Evolutionary conservation across 2,888 invertebrate genomes (phyloP), one percentile per base, ranked within the genome.

Genomic region (Phortica magna): DNA sequence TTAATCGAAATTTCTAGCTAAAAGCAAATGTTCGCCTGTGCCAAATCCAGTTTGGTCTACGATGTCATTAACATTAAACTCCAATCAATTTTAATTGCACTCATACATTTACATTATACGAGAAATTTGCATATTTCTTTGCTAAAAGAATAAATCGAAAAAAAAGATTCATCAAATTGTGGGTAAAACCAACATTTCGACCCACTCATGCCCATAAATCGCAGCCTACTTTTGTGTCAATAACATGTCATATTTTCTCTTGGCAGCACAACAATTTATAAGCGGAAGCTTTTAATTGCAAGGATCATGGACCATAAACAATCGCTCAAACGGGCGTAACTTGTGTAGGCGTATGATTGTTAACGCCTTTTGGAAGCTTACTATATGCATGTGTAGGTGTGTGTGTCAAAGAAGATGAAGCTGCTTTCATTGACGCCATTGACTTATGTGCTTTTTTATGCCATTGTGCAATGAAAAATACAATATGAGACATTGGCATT

Each of bases 211-310:
- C 41, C 12, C 17, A 67, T 67, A 67, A 67, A 67, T 67, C 67
- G 14, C n/a, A 39, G n/a, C 67, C 42, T 67, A 67, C 67, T 42
- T 64, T 67, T n/a, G 12, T 42, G n/a, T 41, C 64, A 31, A 10
- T 9, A 41, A 42, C 12, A 41, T 48, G 14, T 48, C 48, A 48
- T 48, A 48, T 48, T 48, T 48, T 64, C 14, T 14, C 64, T 31
- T 64, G 39, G 7, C 14, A 67, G 39, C 5, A 14, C 42, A 67
- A 14, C 19, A 41, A 65, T 31, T 4, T 31, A 41, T 7, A 41
- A 67, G n/a, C 67, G 67, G 67, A 67, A 67, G 42, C 42, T 42
- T 67, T 67, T 67, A 67, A 67, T 67, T 67, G 67, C 67, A 42
- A 67, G 17, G 42, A 48, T 48, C 48, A 48, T 6, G 48, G 14